Evolutionary conservation across 2,797 vertebrate species (phyloP).

Genomic region (Gorsachius magnificus): DNA sequence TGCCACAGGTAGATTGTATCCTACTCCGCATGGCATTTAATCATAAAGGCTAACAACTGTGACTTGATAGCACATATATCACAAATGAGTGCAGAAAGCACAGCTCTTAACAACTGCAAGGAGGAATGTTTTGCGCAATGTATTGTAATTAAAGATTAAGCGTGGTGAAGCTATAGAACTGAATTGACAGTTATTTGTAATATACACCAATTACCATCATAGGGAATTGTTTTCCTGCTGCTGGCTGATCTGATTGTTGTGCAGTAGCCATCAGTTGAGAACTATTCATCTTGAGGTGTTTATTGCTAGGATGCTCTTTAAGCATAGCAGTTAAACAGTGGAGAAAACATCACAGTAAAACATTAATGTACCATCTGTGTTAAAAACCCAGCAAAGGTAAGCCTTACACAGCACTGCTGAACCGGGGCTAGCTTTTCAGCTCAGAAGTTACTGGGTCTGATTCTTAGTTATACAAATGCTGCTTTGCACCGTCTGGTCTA

Average conservation of each 20-base stretch:
- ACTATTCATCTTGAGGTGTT: background rate
- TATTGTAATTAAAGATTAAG: background rate
- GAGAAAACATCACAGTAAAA: background rate
- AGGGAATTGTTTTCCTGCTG: background rate
- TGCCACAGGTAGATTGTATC: background rate
- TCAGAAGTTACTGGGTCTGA: background rate
- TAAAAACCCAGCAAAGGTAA: background rate
- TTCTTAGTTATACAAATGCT: background rate
- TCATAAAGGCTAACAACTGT: background rate
- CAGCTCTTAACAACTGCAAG: background rate
- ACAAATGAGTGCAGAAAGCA: background rate
- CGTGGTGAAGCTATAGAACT: background rate
- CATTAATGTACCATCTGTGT: background rate
- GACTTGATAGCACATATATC: background rate
- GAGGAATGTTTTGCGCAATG: background rate
- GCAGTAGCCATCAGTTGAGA: background rate
- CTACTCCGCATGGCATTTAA: background rate
- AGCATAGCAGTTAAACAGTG: background rate
- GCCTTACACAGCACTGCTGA: background rate
- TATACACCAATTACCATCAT: background rate
- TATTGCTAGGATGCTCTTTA: background rate
- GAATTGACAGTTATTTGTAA: background rate
- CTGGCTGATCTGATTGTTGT: background rate
- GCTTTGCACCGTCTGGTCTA: background rate
- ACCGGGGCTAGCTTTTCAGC: background rate